These are phyloP conservation scores for Tetraodon nigroviridis DNA, from an alignment of 2,113 vertebrate genomes.

Conservation along the genomic window DNA sequence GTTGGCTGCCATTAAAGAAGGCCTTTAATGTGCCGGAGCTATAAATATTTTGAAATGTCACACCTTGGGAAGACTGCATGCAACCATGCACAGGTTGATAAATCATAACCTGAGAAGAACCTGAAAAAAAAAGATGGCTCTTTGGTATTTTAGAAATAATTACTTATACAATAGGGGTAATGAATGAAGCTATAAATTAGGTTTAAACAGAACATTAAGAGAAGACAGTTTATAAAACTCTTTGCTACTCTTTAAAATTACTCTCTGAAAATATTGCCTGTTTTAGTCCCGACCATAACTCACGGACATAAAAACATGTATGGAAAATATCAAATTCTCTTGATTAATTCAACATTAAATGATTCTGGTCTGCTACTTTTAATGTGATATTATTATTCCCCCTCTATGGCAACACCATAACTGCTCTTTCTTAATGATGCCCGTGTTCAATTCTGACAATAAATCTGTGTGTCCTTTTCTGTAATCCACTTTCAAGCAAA, in stretches of 20 bases:
- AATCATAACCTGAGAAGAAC: conserved; percentile 88
- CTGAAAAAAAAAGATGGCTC: conserved; percentile 91
- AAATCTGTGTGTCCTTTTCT: conserved; percentile 21
- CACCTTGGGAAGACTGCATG: conserved; percentile 95
- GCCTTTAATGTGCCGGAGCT: conserved; percentile 98
- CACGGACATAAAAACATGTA: conserved; percentile 70
- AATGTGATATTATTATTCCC: conserved; percentile 54
- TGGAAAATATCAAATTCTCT: conserved; percentile 72
- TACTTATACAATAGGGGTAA: conserved; percentile 99
- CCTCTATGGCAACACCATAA: conserved; percentile 26
- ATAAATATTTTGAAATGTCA: conserved; percentile 99
- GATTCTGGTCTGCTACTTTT: conserved; percentile 65
- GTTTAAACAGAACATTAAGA: conserved; percentile 93
- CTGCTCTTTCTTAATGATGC: conserved; percentile 18
- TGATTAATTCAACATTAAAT: conserved; percentile 87
- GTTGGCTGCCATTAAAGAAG: conserved; percentile 97
- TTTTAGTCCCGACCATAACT: conserved; percentile 81
- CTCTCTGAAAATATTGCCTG: conserved; percentile 81
- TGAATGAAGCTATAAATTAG: conserved; percentile 97
- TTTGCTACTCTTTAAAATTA: conserved; percentile 87
- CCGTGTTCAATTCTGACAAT: conserved; percentile 1
- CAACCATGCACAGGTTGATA: conserved; percentile 82
- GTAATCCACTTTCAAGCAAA: conserved; percentile 14
- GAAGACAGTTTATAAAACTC: conserved; percentile 97
- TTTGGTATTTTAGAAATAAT: conserved; percentile 99